Evolutionary conservation across 2,113 vertebrate genomes (phyloP).

Genomic region (Chionodraco myersi): DNA sequence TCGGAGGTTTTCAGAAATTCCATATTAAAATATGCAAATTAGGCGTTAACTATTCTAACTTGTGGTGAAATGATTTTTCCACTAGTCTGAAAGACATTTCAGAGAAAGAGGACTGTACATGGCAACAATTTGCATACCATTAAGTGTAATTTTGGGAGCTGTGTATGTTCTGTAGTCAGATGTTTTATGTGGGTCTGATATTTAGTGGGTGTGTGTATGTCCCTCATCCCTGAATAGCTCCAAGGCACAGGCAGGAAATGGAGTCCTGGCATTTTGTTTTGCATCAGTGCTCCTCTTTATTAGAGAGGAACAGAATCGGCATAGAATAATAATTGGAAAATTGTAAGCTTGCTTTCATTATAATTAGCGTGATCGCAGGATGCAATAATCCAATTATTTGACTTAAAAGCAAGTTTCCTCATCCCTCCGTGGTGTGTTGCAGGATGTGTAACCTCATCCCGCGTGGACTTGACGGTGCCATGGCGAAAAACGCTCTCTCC

Average conservation of each 20-base stretch:
- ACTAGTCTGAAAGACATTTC: background rate
- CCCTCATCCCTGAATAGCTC: slow-evolving; percentile 82
- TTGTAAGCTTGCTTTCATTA: slow-evolving; percentile 84
- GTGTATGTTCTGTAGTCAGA: slow-evolving; percentile 40
- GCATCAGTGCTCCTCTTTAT: slow-evolving; percentile 84
- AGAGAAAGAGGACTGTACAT: slow-evolving; percentile 4
- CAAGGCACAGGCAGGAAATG: slow-evolving; percentile 82
- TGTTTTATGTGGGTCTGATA: slow-evolving; percentile 58
- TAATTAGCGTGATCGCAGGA: slow-evolving; percentile 83
- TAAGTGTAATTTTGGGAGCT: background rate
- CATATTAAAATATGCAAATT: too few relatives aligned
- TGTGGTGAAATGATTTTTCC: too few relatives aligned
- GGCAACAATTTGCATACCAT: slow-evolving; percentile 2
- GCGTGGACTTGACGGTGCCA: slow-evolving; percentile 40
- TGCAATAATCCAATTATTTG: slow-evolving; percentile 85
- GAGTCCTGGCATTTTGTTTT: slow-evolving; percentile 83
- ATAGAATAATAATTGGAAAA: slow-evolving; percentile 85
- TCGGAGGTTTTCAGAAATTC: too few relatives aligned
- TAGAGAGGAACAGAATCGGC: slow-evolving; percentile 77
- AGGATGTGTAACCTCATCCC: slow-evolving; percentile 58
- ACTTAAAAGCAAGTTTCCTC: slow-evolving; percentile 81
- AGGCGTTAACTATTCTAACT: too few relatives aligned
- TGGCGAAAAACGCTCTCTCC: slow-evolving; percentile 24
- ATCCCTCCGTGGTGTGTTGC: slow-evolving; percentile 55
- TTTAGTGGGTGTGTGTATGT: slow-evolving; percentile 64